Evolutionary conservation across 2,888 invertebrate species (phyloP), one percentile per base, ranked within the genome.

Genomic region (Troilus luridus): DNA sequence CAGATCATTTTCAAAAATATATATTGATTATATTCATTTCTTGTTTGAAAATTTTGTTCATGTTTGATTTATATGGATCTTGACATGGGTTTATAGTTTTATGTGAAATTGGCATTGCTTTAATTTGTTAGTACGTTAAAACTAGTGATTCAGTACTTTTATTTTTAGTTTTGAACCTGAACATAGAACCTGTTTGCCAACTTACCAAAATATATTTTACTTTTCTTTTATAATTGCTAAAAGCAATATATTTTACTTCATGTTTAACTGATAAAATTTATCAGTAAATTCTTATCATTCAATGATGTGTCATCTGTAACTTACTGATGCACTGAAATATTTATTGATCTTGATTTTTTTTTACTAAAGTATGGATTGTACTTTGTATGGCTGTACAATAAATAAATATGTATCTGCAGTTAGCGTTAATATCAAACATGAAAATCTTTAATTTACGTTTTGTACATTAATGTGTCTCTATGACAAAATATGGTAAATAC

Each of bases 101-200:
- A 19, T 9, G 17, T 8, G 19, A 77, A 41, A 21, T 77, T 67
- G 41, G 10, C 0, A 41, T 41, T 77, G 17, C 19, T 41, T 41
- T 14, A 41, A 41, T 77, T 27, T 17, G 54, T 14, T n/a, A n/a
- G 21, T 41, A 56, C 56, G 8, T 56, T 56, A 7, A 56, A n/a
- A 56, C n/a, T 54, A 12, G 85, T 85, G 85, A 85, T 85, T 85
- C 85, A 85, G n/a, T 58, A 11, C 0, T 85, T 56, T 85, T 85
- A 85, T 85, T 56, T 81, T n/a, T 85, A 85, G 85, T 85, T 56
- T 58, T n/a, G 56, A 85, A 56, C 21, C n/a, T 85, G n/a, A 56
- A 41, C 72, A 41, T 7, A 77, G 72, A 77, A 17, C 72, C 72
- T 77, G 56, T 56, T 85, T 85, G 56, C 85, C 85, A 85, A 85